Percentiles rank a stretch among this genome's conserved stretches.
Evolutionary conservation across 2,888 invertebrate species (phyloP).

Genomic region (Ennomos erosarius): DNA sequence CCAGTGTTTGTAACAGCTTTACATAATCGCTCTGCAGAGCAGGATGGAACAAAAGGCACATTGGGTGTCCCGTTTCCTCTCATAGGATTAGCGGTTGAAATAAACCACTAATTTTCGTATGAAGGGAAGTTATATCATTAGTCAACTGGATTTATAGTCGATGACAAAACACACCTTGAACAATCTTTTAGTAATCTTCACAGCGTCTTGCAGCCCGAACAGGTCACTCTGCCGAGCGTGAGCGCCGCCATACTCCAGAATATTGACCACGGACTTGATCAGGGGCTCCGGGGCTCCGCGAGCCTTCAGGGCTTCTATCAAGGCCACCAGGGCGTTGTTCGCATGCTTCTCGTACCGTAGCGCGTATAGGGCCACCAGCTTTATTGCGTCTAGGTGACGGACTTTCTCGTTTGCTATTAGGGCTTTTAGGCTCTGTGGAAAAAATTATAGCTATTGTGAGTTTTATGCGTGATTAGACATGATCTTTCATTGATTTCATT

Average conservation of each 20-base stretch:
- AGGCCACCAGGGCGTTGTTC: slow-evolving; percentile 89
- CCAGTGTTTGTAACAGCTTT: no score
- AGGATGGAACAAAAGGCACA: no score
- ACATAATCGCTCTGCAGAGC: no score
- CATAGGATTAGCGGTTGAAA: no score
- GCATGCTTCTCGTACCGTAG: slow-evolving; percentile 96
- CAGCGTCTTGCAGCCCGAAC: slow-evolving; percentile 93
- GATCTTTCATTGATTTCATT: no score
- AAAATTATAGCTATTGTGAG: no score
- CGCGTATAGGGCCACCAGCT: slow-evolving; percentile 96
- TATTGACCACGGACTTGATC: slow-evolving; percentile 86
- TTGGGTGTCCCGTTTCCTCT: no score
- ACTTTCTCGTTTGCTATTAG: slow-evolving; percentile 90
- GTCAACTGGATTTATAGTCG: no score
- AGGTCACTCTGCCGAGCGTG: slow-evolving; percentile 93
- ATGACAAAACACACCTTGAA: slow-evolving; percentile 90
- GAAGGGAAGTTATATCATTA: no score
- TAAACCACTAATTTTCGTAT: no score
- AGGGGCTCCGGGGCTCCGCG: slow-evolving; percentile 66
- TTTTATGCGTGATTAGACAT: no score
- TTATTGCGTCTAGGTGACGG: slow-evolving; percentile 91
- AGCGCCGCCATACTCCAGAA: slow-evolving; percentile 94
- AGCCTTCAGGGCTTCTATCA: slow-evolving; percentile 84
- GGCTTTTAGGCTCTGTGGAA: slow-evolving; percentile 88
- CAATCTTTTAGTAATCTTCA: slow-evolving; percentile 95